A percentile compares a stretch with the other conserved stretches of the same genome.
Conservation (phyloP, 2,888 invertebrate species). For the Aethes cnicana region DNA sequence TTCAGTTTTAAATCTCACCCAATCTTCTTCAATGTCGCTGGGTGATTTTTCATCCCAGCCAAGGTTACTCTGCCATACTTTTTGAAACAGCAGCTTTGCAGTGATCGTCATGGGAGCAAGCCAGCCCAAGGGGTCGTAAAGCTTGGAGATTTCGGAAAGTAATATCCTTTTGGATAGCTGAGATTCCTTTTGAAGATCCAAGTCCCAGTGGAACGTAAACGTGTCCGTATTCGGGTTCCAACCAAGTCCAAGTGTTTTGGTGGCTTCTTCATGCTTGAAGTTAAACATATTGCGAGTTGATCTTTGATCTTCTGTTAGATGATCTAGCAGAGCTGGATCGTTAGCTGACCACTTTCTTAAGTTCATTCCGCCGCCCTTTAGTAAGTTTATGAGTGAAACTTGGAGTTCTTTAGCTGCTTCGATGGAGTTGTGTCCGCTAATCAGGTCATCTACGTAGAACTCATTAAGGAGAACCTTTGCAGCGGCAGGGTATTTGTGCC, state of each 20-base stretch:
- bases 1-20: neutral
- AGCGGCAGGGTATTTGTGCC: neutral
- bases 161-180: conserved; percentile 19
- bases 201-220: conserved; percentile 27
- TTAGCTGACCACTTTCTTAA: no score
- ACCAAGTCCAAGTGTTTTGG: neutral
- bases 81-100: conserved; percentile 28
- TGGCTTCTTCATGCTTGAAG: neutral
- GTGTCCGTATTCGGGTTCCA: conserved; percentile 1
- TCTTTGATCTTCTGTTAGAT: neutral
- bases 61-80: conserved; percentile 2
- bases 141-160: conserved; percentile 28
- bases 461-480: neutral
- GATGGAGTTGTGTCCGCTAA: no score
- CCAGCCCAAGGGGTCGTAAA: conserved; percentile 33
- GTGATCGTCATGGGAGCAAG: conserved; percentile 22
- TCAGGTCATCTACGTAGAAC: neutral
- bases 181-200: no score
- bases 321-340: no score
- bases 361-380: no score
- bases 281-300: neutral
- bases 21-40: neutral
- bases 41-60: neutral
- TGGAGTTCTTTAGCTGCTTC: no score
- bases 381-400: no score